These are phyloP conservation scores for Delichon dasypus DNA, from an alignment of 2,797 vertebrate species.

Conservation along the genomic window DNA sequence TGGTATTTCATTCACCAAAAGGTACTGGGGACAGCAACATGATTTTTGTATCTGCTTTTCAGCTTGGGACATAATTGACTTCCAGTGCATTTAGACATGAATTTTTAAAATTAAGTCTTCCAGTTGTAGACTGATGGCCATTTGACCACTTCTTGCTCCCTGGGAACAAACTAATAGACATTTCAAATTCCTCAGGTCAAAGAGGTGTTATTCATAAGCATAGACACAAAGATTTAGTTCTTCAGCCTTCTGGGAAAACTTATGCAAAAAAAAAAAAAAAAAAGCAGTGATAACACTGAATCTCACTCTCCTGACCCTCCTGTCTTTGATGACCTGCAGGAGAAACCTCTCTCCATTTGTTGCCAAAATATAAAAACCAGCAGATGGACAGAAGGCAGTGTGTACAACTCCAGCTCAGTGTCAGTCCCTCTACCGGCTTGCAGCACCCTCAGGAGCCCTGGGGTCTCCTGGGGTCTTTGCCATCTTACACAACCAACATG, in stretches of 20 bases:
- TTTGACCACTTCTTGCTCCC: background rate
- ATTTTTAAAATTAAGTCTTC: constrained; percentile 28
- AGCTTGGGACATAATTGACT: constrained; percentile 4
- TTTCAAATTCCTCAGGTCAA: constrained; percentile 58
- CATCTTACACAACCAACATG: background rate
- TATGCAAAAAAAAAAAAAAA: background rate
- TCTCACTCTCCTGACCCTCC: background rate
- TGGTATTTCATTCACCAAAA: constrained; percentile 7
- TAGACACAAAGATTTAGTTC: background rate
- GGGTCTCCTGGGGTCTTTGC: background rate
- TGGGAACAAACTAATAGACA: background rate
- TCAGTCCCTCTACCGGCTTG: background rate
- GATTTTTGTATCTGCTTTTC: background rate
- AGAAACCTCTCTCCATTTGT: background rate
- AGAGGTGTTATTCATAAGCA: background rate
- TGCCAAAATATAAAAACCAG: background rate
- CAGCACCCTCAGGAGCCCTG: background rate
- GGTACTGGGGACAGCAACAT: background rate
- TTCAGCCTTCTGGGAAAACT: background rate
- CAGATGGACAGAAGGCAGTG: background rate
- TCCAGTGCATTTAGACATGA: background rate
- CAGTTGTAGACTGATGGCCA: constrained; percentile 11
- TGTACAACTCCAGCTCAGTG: fast-evolving
- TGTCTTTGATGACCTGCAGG: background rate
- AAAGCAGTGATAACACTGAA: background rate